These are phyloP conservation scores for Malurus leucopterus DNA, from an alignment of 2,797 vertebrate species.

Conservation along the genomic window DNA sequence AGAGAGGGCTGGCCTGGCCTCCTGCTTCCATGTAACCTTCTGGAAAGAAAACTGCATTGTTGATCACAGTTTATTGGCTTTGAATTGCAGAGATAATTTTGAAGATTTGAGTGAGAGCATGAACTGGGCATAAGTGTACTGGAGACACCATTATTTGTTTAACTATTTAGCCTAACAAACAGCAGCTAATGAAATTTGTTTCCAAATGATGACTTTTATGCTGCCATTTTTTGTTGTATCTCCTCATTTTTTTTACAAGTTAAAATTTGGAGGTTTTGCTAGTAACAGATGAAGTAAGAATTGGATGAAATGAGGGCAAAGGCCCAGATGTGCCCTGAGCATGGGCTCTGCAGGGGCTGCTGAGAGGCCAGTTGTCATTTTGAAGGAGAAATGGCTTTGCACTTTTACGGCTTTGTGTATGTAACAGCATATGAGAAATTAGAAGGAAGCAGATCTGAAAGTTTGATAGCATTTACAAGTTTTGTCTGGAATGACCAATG, in stretches of 20 bases:
- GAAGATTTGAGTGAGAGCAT: not conserved
- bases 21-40: not conserved
- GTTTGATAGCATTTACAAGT: not conserved
- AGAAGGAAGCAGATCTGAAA: not conserved
- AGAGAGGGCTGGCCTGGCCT: not conserved
- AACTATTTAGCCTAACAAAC: not conserved
- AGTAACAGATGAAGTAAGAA: not conserved
- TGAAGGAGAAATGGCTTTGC: not conserved
- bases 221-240: not conserved
- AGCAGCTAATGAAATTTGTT: not conserved
- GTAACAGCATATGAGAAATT: not conserved
- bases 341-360: not conserved
- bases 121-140: not conserved
- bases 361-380: not conserved
- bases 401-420: not conserved
- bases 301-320: not conserved
- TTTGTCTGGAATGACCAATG: not conserved
- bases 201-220: not conserved
- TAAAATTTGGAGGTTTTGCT: not conserved
- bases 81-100: not conserved
- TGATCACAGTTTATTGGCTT: not conserved
- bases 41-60: not conserved
- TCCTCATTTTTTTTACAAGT: not conserved
- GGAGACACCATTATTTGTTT: not conserved
- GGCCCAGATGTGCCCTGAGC: not conserved